Conservation (phyloP, 2,888 invertebrate genomes). For the Drosophila macrospina region DNA sequence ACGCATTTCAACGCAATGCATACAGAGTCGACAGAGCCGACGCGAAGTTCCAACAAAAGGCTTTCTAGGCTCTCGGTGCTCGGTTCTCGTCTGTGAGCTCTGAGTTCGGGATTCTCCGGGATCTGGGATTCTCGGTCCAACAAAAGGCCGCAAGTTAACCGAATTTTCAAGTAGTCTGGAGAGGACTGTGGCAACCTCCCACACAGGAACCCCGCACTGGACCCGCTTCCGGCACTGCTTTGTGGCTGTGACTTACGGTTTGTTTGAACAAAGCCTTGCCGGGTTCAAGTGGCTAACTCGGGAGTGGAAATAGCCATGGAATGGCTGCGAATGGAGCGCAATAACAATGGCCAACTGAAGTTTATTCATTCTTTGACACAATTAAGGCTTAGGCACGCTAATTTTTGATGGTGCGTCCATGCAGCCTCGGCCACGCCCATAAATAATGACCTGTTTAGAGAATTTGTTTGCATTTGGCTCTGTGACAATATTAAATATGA, state of each 20-base stretch:
- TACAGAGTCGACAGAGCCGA: conserved; percentile 18
- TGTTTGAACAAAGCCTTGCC: conserved; percentile 59
- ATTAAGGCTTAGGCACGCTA: conserved; percentile 67
- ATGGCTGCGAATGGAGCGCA: not conserved
- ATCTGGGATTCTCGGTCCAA: conserved; percentile 12
- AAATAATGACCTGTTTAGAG: conserved; percentile 31
- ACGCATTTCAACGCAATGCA: conserved; percentile 55
- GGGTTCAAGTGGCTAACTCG: conserved; percentile 58
- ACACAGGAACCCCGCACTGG: conserved; percentile 5
- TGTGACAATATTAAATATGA: conserved; percentile 38
- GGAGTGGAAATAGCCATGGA: conserved; percentile 8
- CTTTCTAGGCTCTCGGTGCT: not conserved
- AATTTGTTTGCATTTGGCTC: conserved; percentile 60
- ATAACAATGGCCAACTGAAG: conserved; percentile 24
- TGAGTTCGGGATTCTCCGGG: conserved; percentile 10
- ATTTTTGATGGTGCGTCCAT: conserved; percentile 64
- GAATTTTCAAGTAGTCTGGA: conserved; percentile 60
- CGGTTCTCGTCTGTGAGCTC: not conserved
- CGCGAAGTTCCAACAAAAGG: conserved; percentile 15
- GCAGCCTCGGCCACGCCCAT: conserved; percentile 47
- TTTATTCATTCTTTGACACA: conserved; percentile 40
- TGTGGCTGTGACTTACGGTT: conserved; percentile 68
- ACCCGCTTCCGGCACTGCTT: conserved; percentile 49
- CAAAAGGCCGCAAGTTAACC: conserved; percentile 62
- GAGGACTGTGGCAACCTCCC: conserved; percentile 1